These are phyloP conservation scores for Cosmia pyralina DNA, from an alignment of 2,888 invertebrate species.

Conservation along the genomic window DNA sequence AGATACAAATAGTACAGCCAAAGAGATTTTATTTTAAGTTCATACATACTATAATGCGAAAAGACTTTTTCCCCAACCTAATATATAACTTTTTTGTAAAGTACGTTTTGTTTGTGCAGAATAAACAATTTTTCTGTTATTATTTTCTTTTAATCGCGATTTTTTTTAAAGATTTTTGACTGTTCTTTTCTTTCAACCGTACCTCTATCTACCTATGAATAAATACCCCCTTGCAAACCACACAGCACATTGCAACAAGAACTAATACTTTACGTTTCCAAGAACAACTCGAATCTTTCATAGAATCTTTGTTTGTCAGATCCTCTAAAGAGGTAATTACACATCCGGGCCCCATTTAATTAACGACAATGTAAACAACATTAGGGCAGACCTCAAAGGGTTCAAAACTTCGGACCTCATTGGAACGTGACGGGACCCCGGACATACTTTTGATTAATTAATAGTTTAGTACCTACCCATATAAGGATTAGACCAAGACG, in stretches of 20 bases:
- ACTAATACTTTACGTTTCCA: conserved; percentile 24
- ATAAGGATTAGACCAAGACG: conserved; percentile 72
- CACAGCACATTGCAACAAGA: background rate
- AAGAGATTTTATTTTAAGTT: too few species aligned
- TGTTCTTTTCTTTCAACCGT: too few species aligned
- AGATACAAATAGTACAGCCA: too few species aligned
- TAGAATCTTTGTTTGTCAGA: conserved; percentile 59
- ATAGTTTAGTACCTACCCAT: conserved; percentile 72
- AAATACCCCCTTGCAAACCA: background rate
- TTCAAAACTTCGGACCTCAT: conserved; percentile 73
- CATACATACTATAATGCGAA: too few species aligned
- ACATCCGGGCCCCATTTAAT: conserved; percentile 77
- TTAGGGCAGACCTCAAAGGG: conserved; percentile 79
- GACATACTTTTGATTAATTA: conserved; percentile 79
- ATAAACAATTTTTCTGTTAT: too few species aligned
- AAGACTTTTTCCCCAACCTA: too few species aligned
- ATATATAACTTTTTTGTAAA: too few species aligned
- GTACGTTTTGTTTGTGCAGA: too few species aligned
- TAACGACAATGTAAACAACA: conserved; percentile 83
- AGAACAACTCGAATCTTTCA: conserved; percentile 39
- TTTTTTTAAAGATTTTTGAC: background rate
- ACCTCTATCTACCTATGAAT: background rate
- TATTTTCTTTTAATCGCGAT: background rate
- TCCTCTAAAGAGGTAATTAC: conserved; percentile 69
- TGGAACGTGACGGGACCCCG: conserved; percentile 68